Percentiles rank a stretch among this genome's conserved stretches.
Evolutionary conservation across 2,888 invertebrate species (phyloP).

Genomic region (Spisula subtruncata): DNA sequence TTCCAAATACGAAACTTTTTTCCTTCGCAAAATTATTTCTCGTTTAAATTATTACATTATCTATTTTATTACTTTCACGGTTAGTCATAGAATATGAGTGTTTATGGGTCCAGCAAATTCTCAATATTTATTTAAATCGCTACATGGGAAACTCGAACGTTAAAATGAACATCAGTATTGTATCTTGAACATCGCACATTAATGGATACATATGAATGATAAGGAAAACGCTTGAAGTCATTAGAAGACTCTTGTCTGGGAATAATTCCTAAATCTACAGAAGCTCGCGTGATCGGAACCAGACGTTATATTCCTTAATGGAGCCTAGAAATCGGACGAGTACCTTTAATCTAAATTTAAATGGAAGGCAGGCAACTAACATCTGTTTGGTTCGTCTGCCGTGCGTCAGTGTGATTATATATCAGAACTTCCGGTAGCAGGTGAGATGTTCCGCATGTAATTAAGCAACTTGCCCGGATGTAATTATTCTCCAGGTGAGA

Average conservation of each 20-base stretch:
- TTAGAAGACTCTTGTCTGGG: neutral
- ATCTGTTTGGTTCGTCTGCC: conserved; percentile 65
- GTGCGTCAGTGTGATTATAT: conserved; percentile 66
- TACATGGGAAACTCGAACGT: too few species aligned
- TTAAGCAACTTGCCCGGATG: conserved; percentile 67
- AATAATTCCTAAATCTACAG: neutral
- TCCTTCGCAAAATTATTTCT: too few species aligned
- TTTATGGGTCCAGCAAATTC: too few species aligned
- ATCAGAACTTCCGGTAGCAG: conserved; percentile 67
- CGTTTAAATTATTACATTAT: too few species aligned
- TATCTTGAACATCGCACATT: too few species aligned
- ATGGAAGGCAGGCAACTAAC: conserved; percentile 41
- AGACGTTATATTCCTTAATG: conserved; percentile 15
- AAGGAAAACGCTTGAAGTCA: too few species aligned
- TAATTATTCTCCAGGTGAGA: conserved; percentile 70
- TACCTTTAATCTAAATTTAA: conserved; percentile 39
- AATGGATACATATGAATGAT: too few species aligned
- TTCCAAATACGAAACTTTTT: too few species aligned
- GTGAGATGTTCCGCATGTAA: conserved; percentile 68
- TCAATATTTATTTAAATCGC: too few species aligned
- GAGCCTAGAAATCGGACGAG: neutral
- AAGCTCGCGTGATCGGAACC: neutral
- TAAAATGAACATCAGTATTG: too few species aligned
- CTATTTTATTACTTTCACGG: too few species aligned
- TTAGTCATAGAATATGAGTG: too few species aligned